phyloP scores from a whole-genome alignment of 2,113 vertebrate species.

The Rattus norvegicus region DNA sequence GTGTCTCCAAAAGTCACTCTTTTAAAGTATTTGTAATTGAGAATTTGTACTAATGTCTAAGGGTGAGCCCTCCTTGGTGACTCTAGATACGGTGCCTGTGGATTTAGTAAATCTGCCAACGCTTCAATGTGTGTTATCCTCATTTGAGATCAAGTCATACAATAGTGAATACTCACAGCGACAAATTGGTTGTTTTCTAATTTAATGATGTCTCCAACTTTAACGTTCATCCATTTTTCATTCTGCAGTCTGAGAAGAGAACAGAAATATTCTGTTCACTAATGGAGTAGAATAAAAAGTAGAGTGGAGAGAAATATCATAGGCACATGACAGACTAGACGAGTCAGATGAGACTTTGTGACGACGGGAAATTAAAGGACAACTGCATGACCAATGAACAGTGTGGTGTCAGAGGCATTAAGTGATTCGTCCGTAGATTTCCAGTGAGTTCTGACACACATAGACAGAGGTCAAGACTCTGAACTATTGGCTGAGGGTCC shows the following conservation, averaged over 20 bases:
- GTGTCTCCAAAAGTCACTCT: neutral
- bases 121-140: slow-evolving; percentile 1
- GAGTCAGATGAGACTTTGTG: neutral
- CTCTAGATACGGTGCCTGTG: neutral
- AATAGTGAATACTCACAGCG: slow-evolving; percentile 85
- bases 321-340: neutral
- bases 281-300: neutral
- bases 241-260: slow-evolving; percentile 81
- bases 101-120: slow-evolving; percentile 51
- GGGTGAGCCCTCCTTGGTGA: neutral
- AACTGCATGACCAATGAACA: neutral
- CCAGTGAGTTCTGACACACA: neutral
- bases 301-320: neutral
- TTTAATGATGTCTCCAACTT: slow-evolving; percentile 86
- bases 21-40: slow-evolving; percentile 33
- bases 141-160: neutral
- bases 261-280: slow-evolving; percentile 40
- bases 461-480: neutral
- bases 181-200: slow-evolving; percentile 89
- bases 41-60: neutral
- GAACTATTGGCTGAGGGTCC: neutral
- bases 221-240: slow-evolving; percentile 87
- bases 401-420: neutral
- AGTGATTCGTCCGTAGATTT: neutral
- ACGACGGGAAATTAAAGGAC: neutral